A percentile compares a stretch with the other conserved stretches of the same genome.
These are phyloP conservation scores for Cheracebus regulus DNA, from an alignment of 2,797 vertebrate genomes.

Conservation along the genomic window DNA sequence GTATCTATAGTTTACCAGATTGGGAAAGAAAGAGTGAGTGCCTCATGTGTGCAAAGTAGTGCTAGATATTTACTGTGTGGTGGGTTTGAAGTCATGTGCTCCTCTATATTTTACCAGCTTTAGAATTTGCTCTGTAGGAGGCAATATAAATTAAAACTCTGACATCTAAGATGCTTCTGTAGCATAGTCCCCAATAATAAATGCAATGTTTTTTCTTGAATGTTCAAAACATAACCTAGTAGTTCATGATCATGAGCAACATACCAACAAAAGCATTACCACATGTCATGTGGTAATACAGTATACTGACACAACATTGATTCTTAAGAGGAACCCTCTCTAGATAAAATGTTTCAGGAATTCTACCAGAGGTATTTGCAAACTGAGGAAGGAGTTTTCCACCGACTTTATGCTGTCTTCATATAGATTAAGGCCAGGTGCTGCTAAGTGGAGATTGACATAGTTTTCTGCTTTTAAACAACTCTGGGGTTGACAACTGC, in stretches of 20 bases:
- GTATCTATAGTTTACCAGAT: not conserved
- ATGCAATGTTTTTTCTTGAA: not conserved
- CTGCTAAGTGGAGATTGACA: not conserved
- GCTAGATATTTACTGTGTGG: not conserved
- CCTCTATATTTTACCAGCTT: not conserved
- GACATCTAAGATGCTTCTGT: not conserved
- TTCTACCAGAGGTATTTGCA: not conserved
- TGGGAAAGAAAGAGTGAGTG: not conserved
- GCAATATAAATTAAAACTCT: not conserved
- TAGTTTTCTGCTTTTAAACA: not conserved
- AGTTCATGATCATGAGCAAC: not conserved
- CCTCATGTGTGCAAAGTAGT: not conserved
- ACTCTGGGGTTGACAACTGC: not conserved
- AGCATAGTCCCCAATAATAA: not conserved
- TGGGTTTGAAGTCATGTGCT: rapidly evolving
- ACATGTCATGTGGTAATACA: not conserved
- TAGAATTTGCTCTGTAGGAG: not conserved
- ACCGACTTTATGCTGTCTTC: not conserved
- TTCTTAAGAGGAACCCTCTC: not conserved
- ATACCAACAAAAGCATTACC: not conserved
- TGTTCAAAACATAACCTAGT: not conserved
- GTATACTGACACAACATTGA: not conserved
- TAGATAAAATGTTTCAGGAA: not conserved
- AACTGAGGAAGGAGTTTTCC: not conserved
- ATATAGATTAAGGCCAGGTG: not conserved